These are phyloP conservation scores for Pipistrellus nathusii DNA, from an alignment of 2,797 vertebrate genomes.

Conservation along the genomic window DNA sequence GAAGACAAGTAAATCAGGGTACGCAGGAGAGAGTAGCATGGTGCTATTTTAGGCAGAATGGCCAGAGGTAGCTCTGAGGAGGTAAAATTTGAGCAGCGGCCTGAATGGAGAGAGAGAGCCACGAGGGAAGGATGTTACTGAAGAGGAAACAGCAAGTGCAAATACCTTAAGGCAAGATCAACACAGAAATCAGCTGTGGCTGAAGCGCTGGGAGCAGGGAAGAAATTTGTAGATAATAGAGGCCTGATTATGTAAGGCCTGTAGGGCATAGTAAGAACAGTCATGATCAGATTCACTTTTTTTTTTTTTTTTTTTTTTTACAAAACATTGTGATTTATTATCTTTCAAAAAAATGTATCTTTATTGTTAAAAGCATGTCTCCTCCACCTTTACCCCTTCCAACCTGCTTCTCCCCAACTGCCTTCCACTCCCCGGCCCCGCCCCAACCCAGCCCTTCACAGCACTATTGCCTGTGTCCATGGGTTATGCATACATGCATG, in stretches of 20 bases:
- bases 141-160: neutral
- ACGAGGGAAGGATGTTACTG: neutral
- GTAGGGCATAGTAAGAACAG: neutral
- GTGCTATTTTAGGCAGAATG: neutral
- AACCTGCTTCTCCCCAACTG: no score
- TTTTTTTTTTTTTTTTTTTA: neutral
- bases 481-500: no score
- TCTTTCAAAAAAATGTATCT: no score
- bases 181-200: neutral
- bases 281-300: neutral
- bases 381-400: no score
- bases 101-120: neutral
- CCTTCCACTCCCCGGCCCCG: no score
- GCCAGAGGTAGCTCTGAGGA: neutral
- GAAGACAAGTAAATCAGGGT: slow-evolving; percentile 9
- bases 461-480: no score
- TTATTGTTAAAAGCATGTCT: no score
- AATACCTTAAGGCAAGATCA: neutral
- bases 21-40: neutral
- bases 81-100: neutral
- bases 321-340: no score
- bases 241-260: neutral
- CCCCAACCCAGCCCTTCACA: no score
- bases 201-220: neutral
- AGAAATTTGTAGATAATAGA: neutral